Base-by-base conservation (phyloP, 2,113 vertebrate genomes). In the Cebus imitator region DNA sequence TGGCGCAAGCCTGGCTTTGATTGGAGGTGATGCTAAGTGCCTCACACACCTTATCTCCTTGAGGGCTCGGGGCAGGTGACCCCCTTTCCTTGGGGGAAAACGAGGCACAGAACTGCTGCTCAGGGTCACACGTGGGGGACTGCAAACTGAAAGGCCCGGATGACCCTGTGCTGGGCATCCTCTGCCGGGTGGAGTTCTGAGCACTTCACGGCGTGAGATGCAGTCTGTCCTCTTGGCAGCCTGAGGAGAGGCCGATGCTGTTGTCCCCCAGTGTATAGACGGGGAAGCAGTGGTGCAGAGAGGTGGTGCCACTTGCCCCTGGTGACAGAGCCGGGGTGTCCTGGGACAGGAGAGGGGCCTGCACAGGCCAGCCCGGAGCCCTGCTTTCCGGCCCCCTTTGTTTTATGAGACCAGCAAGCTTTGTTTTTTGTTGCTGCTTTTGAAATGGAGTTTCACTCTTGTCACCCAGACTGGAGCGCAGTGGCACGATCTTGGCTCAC, bases 1-100 rank as follows among this genome's bases (percentile, higher is more conserved):
- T 0, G 8, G 50, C 35, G 5, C 55, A 12, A 3, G 55, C 78
- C 66, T 61, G 18, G 23, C 0, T 48, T 75, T 45, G 32, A 3
- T 14, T 0, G 1, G 13, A 27, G 0, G 55, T 11, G 58, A 5
- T 13, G 21, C n/a, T 25, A 1, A 5, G n/a, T 23, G 13, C 48
- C 27, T 64, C 27, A 64, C 61, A 30, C 61, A 64, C 61, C 30
- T 64, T 64, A 30, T 64, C 8, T 50, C 6, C 8, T 3, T 40
- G 6, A 45, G 3, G n/a, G n/a, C 8, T 43, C 37, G 86, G 35
- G 50, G 9, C 4, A 37, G 4, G 35, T 8, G 27, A 14, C 2
- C 1, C n/a, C 0, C 55, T 73, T 11, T 43, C 79, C 57, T 14
- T 0, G 5, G n/a, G 32, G 43, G 57, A 66, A 43, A 25, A 2